A percentile compares a stretch with the other conserved stretches of the same genome.
phyloP scores from a whole-genome alignment of 1,140 invertebrate genomes.

The Diplogasteroides magnus region DNA sequence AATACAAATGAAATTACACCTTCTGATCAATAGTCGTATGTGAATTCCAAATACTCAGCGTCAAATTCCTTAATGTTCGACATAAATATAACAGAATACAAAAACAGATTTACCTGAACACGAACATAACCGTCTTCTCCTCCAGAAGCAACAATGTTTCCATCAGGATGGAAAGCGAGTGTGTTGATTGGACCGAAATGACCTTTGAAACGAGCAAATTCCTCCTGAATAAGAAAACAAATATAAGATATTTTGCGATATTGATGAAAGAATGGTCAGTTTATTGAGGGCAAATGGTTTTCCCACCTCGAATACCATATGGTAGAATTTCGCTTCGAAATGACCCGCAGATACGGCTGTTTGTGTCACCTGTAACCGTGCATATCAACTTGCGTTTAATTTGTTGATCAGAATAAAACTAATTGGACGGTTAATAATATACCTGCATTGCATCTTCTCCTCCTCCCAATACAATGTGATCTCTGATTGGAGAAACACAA shows the following conservation, averaged over 20 bases:
- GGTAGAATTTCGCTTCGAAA: constrained; percentile 96
- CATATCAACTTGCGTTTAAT: too few species aligned
- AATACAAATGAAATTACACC: constrained; percentile 2
- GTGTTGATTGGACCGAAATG: constrained; percentile 99
- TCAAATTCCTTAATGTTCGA: constrained; percentile 86
- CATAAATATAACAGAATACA: not conserved
- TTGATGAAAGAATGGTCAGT: too few species aligned
- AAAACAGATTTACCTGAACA: not conserved
- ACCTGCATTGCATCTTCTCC: constrained; percentile 59
- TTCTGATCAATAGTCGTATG: constrained; percentile 74
- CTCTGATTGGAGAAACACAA: constrained; percentile 51
- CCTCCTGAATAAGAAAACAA: constrained; percentile 64
- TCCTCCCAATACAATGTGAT: constrained; percentile 53
- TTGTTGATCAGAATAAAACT: not conserved
- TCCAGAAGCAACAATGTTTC: constrained; percentile 86
- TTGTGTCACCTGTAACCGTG: constrained; percentile 78
- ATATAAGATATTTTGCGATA: too few species aligned
- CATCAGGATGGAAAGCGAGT: constrained; percentile 94
- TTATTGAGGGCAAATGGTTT: too few species aligned
- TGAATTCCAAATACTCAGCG: constrained; percentile 89
- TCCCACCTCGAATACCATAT: constrained; percentile 80
- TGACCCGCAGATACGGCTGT: constrained; percentile 89
- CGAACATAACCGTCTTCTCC: constrained; percentile 77
- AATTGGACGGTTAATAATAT: not conserved
- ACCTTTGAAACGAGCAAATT: constrained; percentile 93